Evolutionary conservation across 1,140 invertebrate genomes (phyloP), one percentile per base, ranked within the genome.

Genomic region (Megalonaias nervosa): DNA sequence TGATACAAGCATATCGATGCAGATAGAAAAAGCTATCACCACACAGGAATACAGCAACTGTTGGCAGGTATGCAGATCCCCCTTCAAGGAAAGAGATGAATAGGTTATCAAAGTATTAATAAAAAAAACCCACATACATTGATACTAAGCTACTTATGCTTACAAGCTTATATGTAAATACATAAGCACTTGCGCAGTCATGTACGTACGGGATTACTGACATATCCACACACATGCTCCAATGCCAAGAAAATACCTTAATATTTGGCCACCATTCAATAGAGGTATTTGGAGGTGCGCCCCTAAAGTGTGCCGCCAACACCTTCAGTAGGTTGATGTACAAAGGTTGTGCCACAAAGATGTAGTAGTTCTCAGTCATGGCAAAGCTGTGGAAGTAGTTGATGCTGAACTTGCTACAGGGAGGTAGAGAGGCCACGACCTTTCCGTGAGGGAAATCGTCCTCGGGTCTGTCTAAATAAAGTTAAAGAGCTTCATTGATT

Each of bases 371-470:
- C 55, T 95, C 93, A 0, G 96, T 96, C 48, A 97, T 93, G 19
- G 95, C 95, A 91, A 97, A 97, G 15, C 95, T 95, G 85, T 97
- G 96, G 94, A 96, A 97, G 77, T 97, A 97, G 0, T 94, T 93
- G 0, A 95, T 95, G 90, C 96, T 93, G 9, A 96, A 84, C 5
- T 92, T 89, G 94, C 95, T 96, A 74, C 95, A 92, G 13, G 94
- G 93, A 1, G 94, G 94, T 74, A 96, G 84, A 2, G 91, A 92
- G 11, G 93, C 94, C 19, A 96, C 93, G 16, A 90, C 65, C 38
- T 75, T 61, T 17, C 80, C 86, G 31, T 81, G 61, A 48, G 68
- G 58, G 61, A 74, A 69, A n/a, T 58, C 21, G 56, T 80, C 58
- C 67, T 74, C 57, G 26, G 67, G 60, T 56, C 67, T 64, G 59